Base-by-base conservation (phyloP, 2,113 vertebrate species). In the Ageneiosus marmoratus region DNA sequence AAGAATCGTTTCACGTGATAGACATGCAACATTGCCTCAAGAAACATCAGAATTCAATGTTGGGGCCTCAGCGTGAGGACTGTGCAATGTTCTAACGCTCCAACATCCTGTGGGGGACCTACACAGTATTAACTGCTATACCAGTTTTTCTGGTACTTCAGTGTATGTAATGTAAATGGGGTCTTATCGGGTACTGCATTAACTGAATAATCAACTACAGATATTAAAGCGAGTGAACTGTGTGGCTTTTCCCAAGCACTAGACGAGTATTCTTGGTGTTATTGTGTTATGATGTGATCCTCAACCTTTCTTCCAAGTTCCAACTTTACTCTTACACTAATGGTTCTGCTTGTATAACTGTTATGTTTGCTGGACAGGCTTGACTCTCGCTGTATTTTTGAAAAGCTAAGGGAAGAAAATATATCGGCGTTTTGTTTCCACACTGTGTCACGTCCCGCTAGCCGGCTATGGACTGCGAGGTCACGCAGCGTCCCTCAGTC, bases 401-500 rank as follows among this genome's bases (percentile, higher is more conserved):
- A 46, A 11, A 5, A 24, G 37, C 16, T 65, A 6, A 7, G 3
- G 3, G 6, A 10, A 37, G 0, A 69, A 15, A 15, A 46, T 29
- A 29, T 29, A 24, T 1, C 16, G 1, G 27, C 18, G 29, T 32
- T 22, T 53, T 5, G 27, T 53, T 32, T 75, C 3, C 18, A 55
- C 18, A 24, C 10, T 32, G 73, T 58, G 53, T 50, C 74, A 32
- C 55, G 22, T 51, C 15, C 46, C 62, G 18, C 46, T 78, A 51
- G 67, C 63, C 50, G 74, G 51, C 48, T 48, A 29, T n/a, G 53
- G 74, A 44, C 56, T 55, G 5, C 15, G 55, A 70, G 81, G 70
- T 83, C 79, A 80, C 44, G 7, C 44, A 50, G 70, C 73, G 48
- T 51, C 48, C 76, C 55, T 55, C 82, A 83, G 89, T 85, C 89